A percentile compares a stretch with the other conserved stretches of the same genome.
Conservation (phyloP, 1,140 invertebrate genomes). For the Pentalonia nigronervosa region DNA sequence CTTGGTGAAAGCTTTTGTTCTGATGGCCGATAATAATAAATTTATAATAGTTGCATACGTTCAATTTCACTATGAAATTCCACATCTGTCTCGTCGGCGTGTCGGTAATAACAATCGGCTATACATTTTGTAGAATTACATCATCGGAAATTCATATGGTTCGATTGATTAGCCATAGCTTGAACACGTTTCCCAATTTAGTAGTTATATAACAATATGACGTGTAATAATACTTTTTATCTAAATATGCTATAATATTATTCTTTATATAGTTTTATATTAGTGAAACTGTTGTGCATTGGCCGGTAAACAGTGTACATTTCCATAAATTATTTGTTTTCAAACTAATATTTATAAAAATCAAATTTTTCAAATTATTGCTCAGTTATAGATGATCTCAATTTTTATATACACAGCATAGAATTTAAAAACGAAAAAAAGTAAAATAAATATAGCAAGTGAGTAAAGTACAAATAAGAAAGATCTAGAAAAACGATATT, state of each 20-base stretch:
- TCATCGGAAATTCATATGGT: background rate
- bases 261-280: background rate
- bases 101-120: background rate
- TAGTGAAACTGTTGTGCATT: background rate
- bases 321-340: background rate
- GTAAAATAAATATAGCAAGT: no score
- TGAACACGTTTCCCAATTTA: background rate
- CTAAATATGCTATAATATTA: no score
- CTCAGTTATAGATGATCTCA: no score
- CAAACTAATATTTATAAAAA: background rate
- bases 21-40: background rate
- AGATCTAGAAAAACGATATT: no score
- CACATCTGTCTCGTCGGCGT: background rate
- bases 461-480: no score
- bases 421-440: no score
- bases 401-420: no score
- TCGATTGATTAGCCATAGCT: background rate
- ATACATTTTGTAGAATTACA: background rate
- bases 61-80: background rate
- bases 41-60: background rate
- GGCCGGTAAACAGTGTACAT: background rate
- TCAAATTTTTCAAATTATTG: background rate
- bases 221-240: background rate
- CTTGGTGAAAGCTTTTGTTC: background rate
- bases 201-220: background rate